Percentiles rank a stretch among this genome's conserved stretches.
Conservation (phyloP, 2,113 vertebrate species). For the Oostethus manadensis region DNA sequence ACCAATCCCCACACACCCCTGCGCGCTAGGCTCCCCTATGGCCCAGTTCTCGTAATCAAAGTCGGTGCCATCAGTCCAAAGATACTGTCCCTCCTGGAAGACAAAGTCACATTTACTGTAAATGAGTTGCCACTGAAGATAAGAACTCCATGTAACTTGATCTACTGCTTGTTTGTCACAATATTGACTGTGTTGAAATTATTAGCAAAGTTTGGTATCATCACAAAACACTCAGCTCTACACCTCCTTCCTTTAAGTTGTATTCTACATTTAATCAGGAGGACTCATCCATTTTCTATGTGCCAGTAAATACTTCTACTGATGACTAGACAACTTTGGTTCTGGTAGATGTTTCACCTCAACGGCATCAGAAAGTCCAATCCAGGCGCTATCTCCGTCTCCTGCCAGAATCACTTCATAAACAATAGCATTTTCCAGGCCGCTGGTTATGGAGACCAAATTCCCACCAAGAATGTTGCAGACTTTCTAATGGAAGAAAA, state of each 20-base stretch:
- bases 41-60: not conserved
- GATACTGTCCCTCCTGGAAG: not conserved
- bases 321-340: not conserved
- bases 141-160: too few relatives aligned
- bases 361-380: not conserved
- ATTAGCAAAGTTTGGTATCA: not conserved
- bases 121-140: not conserved
- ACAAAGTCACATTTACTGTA: not conserved
- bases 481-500: not conserved
- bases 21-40: accelerated
- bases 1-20: not conserved
- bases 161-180: not conserved
- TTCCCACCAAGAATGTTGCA: not conserved
- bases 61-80: not conserved
- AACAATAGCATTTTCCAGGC: not conserved
- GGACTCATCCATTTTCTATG: not conserved
- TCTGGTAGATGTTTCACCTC: not conserved
- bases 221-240: not conserved
- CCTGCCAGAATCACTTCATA: too few relatives aligned
- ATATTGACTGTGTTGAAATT: not conserved
- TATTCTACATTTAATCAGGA: too few relatives aligned
- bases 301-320: too few relatives aligned
- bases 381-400: not conserved
- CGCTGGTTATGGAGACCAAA: not conserved
- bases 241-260: too few relatives aligned